A percentile compares a stretch with the other conserved stretches of the same genome.
These are phyloP conservation scores for Cydia fagiglandana DNA, from an alignment of 1,140 invertebrate species.

Conservation along the genomic window DNA sequence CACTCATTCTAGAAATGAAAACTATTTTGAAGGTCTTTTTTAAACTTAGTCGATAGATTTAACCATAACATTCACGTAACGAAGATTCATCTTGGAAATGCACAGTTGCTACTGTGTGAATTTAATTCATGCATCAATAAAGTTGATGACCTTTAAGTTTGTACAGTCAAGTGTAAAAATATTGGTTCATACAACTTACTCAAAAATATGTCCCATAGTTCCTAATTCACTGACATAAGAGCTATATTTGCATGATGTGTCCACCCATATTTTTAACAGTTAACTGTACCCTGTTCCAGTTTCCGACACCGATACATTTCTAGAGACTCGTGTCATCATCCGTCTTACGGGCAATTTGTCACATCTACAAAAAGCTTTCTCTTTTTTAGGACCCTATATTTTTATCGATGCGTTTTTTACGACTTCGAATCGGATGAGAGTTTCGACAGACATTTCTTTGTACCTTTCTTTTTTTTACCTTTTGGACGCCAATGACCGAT, in stretches of 20 bases:
- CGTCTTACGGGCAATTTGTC: conserved; percentile 18
- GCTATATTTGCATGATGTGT: no score
- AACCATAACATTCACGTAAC: no score
- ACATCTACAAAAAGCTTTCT: conserved; percentile 19
- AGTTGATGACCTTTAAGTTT: not conserved
- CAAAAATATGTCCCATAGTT: no score
- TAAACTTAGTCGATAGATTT: no score
- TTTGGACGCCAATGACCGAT: no score
- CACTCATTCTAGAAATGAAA: no score
- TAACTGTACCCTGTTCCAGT: not conserved
- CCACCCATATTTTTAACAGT: no score
- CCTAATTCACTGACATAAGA: no score
- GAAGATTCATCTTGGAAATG: not conserved
- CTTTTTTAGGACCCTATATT: conserved; percentile 17
- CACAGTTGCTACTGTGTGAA: not conserved
- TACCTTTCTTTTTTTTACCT: not conserved
- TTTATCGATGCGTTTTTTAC: conserved; percentile 27
- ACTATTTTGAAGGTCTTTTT: no score
- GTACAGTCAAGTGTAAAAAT: no score
- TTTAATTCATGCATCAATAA: not conserved
- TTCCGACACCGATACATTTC: not conserved
- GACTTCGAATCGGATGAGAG: not conserved
- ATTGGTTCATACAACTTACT: no score
- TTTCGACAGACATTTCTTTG: not conserved
- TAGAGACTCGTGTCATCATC: conserved; percentile 16